phyloP scores from a whole-genome alignment of 1,140 invertebrate species.

The Hermatobates lingyangjiaoensis region DNA sequence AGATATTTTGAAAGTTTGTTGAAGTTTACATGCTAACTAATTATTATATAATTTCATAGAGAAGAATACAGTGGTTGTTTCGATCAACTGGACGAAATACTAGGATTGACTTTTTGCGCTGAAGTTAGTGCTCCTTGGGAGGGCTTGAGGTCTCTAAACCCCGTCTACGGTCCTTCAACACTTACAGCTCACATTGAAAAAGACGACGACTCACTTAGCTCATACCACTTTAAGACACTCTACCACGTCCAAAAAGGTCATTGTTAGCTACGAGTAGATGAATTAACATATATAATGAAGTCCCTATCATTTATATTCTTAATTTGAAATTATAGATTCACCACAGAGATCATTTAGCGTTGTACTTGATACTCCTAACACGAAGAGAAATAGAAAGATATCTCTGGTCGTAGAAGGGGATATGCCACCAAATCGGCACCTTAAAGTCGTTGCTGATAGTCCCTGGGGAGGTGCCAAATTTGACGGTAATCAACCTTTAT shows the following conservation, averaged over 20 bases:
- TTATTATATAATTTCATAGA: too few species aligned
- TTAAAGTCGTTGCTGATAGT: conserved; percentile 33
- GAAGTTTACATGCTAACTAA: too few species aligned
- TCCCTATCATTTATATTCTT: too few species aligned
- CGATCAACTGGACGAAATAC: conserved; percentile 39
- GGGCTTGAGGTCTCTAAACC: conserved; percentile 27
- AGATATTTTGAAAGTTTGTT: too few species aligned
- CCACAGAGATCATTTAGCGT: conserved; percentile 33
- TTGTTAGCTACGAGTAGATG: neutral
- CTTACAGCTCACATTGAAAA: conserved; percentile 37
- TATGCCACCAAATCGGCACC: conserved; percentile 27
- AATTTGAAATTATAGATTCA: conserved; percentile 15
- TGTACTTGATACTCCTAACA: conserved; percentile 46
- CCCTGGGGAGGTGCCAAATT: conserved; percentile 32
- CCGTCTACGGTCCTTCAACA: conserved; percentile 35
- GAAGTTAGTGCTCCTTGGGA: conserved; percentile 34
- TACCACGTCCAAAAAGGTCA: conserved; percentile 18
- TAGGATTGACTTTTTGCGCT: conserved; percentile 51
- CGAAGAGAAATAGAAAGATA: conserved; percentile 37
- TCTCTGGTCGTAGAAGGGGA: conserved; percentile 29
- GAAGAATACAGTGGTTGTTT: conserved; percentile 43
- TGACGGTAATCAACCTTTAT: conserved; percentile 24
- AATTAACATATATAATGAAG: too few species aligned
- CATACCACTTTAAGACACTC: conserved; percentile 36
- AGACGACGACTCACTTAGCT: conserved; percentile 33